phyloP scores from a whole-genome alignment of 2,888 invertebrate species.

The Phrixothrix hirtus region DNA sequence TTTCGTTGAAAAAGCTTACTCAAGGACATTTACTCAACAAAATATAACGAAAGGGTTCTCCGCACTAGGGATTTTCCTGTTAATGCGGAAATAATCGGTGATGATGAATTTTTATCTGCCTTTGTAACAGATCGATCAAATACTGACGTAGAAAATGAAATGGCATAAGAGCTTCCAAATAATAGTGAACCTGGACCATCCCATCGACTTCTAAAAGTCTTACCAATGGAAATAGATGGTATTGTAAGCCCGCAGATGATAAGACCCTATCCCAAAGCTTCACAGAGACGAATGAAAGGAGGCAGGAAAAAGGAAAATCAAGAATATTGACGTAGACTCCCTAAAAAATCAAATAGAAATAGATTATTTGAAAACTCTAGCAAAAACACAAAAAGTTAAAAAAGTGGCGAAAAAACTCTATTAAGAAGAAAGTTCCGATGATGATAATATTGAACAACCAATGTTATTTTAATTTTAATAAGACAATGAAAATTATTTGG shows the following conservation, averaged over 20 bases:
- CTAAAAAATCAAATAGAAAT: conserved; percentile 24
- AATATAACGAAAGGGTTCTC: neutral
- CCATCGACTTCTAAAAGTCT: conserved; percentile 1
- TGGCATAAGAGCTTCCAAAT: conserved; percentile 3
- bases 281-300: neutral
- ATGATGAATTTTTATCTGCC: conserved; percentile 4
- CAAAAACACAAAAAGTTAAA: conserved; percentile 10
- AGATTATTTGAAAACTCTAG: conserved; percentile 14
- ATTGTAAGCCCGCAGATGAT: conserved; percentile 1
- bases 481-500: too few species aligned
- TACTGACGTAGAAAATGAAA: neutral
- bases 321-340: conserved; percentile 25
- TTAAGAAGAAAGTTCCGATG: neutral
- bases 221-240: conserved; percentile 1
- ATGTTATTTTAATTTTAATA: too few species aligned
- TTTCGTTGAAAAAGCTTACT: conserved; percentile 1
- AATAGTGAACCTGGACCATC: conserved; percentile 7
- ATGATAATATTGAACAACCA: too few species aligned
- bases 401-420: conserved; percentile 1
- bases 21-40: too few species aligned
- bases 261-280: conserved; percentile 2
- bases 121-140: conserved; percentile 6
- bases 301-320: conserved; percentile 4
- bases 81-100: conserved; percentile 7
- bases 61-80: neutral